A percentile compares a stretch with the other conserved stretches of the same genome.
Conservation (phyloP, 2,797 vertebrate genomes). For the Hoplostethus atlanticus region DNA sequence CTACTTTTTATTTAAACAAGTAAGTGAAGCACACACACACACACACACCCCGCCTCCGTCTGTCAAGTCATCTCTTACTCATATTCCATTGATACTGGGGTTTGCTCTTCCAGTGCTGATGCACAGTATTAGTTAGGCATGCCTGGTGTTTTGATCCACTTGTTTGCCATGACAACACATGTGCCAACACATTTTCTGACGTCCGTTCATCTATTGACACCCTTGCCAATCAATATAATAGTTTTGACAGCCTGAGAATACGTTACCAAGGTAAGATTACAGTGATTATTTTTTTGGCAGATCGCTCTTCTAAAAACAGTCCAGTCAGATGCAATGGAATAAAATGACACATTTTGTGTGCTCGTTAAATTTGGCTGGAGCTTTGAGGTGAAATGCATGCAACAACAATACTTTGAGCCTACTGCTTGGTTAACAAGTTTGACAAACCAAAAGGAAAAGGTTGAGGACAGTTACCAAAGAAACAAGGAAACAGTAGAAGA, state of each 20-base stretch:
- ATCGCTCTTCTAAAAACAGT: not conserved
- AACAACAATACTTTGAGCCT: not conserved
- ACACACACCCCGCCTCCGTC: not conserved
- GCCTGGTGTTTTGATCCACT: not conserved
- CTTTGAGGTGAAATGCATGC: not conserved
- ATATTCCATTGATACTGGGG: conserved; percentile 23
- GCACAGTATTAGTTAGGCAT: not conserved
- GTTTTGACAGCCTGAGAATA: not conserved
- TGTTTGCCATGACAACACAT: conserved; percentile 24
- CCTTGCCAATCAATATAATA: not conserved
- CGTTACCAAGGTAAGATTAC: not conserved
- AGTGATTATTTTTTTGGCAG: not conserved
- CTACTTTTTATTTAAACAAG: too few relatives aligned
- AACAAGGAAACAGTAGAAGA: not conserved
- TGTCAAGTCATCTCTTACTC: conserved; percentile 15
- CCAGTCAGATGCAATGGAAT: not conserved
- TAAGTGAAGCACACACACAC: too few relatives aligned
- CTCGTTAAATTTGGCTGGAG: not conserved
- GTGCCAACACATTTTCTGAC: not conserved
- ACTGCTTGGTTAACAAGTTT: not conserved
- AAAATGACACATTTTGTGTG: not conserved
- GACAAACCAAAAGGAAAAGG: not conserved
- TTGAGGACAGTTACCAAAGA: not conserved
- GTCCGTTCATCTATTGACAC: conserved; percentile 6
- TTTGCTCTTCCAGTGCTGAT: conserved; percentile 23